These are phyloP conservation scores for Limnodromus scolopaceus DNA, from an alignment of 2,797 vertebrate species.

Conservation along the genomic window DNA sequence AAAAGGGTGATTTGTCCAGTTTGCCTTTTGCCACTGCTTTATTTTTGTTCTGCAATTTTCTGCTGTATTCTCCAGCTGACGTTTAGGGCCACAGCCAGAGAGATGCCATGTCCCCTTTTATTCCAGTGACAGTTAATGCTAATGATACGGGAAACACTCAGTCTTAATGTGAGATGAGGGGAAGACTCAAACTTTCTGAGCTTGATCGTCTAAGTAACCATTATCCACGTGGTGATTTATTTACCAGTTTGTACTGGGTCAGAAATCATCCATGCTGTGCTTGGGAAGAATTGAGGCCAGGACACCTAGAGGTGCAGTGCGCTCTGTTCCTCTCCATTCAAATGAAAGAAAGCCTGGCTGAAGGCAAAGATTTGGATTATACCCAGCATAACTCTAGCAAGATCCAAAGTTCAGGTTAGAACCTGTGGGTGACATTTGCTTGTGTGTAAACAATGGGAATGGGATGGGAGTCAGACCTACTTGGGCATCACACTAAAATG, in stretches of 20 bases:
- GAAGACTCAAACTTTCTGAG: neutral
- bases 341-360: neutral
- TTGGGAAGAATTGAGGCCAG: neutral
- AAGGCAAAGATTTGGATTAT: neutral
- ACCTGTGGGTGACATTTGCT: neutral
- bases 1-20: neutral
- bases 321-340: neutral
- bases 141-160: neutral
- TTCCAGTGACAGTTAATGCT: neutral
- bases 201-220: no score
- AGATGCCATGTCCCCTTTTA: neutral
- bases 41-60: neutral
- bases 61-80: neutral
- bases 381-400: neutral
- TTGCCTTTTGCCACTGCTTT: neutral
- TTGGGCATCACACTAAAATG: neutral
- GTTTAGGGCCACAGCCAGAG: accelerated
- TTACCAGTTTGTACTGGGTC: neutral
- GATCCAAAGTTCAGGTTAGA: neutral
- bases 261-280: neutral
- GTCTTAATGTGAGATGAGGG: neutral
- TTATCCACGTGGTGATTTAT: accelerated
- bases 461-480: neutral
- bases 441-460: neutral
- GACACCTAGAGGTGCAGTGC: neutral